Conservation (phyloP, 2,797 vertebrate species). For the Rhinichthys osculus region DNA sequence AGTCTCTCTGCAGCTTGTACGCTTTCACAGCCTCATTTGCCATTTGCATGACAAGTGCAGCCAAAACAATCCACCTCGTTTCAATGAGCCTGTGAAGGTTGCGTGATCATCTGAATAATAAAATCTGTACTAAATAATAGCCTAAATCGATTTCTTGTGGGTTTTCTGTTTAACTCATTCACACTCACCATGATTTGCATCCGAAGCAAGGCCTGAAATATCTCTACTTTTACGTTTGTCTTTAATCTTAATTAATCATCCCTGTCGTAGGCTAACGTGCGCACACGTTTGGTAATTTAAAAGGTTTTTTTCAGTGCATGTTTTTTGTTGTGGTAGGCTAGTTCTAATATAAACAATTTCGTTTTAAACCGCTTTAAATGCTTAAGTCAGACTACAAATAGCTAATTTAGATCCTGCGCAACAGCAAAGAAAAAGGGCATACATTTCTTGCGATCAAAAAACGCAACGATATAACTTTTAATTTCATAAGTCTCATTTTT, state of each 20-base stretch:
- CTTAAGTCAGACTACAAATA: background rate
- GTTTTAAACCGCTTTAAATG: background rate
- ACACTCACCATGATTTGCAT: background rate
- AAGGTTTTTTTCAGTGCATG: background rate
- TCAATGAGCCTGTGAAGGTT: conserved; percentile 64
- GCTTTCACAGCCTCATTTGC: conserved; percentile 73
- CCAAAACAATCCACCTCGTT: conserved; percentile 67
- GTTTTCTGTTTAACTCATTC: background rate
- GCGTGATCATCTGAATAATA: conserved; percentile 51
- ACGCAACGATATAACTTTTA: background rate
- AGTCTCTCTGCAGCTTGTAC: conserved; percentile 66
- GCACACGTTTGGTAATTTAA: background rate
- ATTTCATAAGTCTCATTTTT: background rate
- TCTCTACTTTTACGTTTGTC: background rate
- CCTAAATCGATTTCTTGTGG: background rate
- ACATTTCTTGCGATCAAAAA: background rate
- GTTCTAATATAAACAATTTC: background rate
- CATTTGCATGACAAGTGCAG: conserved; percentile 67
- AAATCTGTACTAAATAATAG: background rate
- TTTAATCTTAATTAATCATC: background rate
- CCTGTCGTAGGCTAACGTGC: background rate
- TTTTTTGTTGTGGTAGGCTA: background rate
- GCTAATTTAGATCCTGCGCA: background rate
- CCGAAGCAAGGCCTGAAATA: background rate
- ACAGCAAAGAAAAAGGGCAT: background rate